These are phyloP conservation scores for Itoplectis maculator DNA, from an alignment of 2,888 invertebrate species.

Conservation along the genomic window DNA sequence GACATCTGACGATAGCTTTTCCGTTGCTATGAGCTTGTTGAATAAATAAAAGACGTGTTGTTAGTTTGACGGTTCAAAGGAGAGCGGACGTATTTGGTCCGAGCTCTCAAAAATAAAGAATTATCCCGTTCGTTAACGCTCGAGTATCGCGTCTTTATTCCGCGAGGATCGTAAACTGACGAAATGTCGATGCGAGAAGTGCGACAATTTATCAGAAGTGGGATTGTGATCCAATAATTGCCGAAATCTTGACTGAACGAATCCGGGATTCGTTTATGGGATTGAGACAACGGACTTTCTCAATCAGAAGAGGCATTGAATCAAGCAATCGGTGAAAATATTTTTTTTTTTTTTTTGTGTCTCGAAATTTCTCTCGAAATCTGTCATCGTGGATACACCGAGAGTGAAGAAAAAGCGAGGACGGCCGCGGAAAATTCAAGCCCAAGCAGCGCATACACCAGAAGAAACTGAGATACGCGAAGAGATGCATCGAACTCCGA, in stretches of 20 bases:
- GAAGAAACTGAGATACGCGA: neutral
- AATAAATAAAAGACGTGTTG: neutral
- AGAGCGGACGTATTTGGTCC: neutral
- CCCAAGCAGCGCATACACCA: neutral
- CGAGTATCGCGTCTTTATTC: neutral
- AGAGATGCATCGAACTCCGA: neutral
- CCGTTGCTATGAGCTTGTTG: neutral
- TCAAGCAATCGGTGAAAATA: slow-evolving; percentile 28
- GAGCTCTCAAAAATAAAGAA: neutral
- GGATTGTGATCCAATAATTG: neutral
- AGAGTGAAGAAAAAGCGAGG: neutral
- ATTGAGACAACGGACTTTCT: neutral
- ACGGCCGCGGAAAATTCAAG: neutral
- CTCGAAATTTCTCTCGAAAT: neutral
- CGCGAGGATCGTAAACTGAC: neutral
- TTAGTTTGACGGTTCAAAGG: neutral
- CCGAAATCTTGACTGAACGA: neutral
- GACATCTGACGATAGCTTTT: too few species aligned
- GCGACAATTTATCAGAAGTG: slow-evolving; percentile 15
- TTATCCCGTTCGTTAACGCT: neutral
- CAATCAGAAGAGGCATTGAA: neutral
- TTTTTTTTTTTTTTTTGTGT: slow-evolving; percentile 38
- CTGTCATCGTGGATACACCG: neutral
- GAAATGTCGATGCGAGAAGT: neutral
- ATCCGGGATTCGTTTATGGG: slow-evolving; percentile 3